Conservation (phyloP, 1,140 invertebrate genomes). For the Anastrepha ludens region DNA sequence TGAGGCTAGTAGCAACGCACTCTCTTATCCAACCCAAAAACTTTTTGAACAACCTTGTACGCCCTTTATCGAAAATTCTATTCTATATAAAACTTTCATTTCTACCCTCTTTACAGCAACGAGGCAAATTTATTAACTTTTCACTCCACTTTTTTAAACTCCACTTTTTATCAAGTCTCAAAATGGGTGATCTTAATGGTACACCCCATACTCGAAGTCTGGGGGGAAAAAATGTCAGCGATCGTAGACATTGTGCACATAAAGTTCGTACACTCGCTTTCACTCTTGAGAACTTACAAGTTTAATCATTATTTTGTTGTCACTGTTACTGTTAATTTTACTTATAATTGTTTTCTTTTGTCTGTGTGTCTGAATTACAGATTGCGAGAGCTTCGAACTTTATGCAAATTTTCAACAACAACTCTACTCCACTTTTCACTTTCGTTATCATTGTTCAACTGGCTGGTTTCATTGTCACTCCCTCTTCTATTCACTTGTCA, state of each 20-base stretch:
- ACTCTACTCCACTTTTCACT: background rate
- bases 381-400: background rate
- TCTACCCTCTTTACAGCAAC: no score
- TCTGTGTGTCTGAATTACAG: no score
- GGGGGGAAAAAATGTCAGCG: background rate
- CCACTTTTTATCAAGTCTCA: no score
- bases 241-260: background rate
- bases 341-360: background rate
- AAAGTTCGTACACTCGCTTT: background rate
- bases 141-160: no score
- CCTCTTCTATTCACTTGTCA: conserved; percentile 7
- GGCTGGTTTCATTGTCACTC: background rate
- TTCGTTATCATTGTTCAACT: conserved; percentile 21
- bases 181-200: background rate
- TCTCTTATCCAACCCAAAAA: no score
- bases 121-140: no score
- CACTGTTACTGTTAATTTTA: background rate
- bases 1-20: no score
- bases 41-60: no score
- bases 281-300: background rate
- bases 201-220: background rate
- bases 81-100: no score
- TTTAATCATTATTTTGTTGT: conserved; percentile 6
- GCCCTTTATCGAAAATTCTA: no score
- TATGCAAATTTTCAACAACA: conserved; percentile 13